Evolutionary conservation across 2,113 vertebrate species (phyloP), one percentile per base, ranked within the genome.

Genomic region (Larimichthys crocea): DNA sequence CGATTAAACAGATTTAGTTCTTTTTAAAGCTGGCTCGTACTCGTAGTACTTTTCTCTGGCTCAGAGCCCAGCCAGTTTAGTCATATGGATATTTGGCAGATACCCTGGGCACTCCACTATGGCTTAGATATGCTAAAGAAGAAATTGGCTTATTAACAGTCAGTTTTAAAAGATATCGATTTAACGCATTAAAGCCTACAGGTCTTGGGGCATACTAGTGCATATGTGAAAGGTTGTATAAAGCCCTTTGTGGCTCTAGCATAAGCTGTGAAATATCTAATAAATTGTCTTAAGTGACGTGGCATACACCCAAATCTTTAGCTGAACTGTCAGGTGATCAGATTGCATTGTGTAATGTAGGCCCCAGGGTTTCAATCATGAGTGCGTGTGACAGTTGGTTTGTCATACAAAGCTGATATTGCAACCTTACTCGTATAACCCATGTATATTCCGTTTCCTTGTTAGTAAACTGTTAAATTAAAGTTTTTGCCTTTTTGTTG

Each of bases 1-100:
- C 8, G 70, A 46, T 82, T 63, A 57, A 71, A 83, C 20, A 24
- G 53, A 52, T 76, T 35, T 26, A 26, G 26, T 81, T 80, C 74
- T 81, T 83, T 86, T 60, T 80, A 68, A 61, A 69, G 78, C 59
- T 67, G 22, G 26, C 26, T 67, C 40, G 53, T 46, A 35, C 20
- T 50, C 83, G 31, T 59, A 60, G 35, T 40, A 65, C 22, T 80
- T 61, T 84, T 35, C 22, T 72, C 52, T 55, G 57, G 53, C 62
- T 31, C 9, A 20, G 7, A 44, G 15, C 46, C 15, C 9, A 42
- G 68, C 7, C 52, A 64, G 15, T n/a, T 55, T 29, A 19, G 35
- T 22, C 6, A 20, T 24, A 11, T 24, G 20, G 8, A 19, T 11
- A 22, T 19, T n/a, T 44, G 35, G 31, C 12, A 24, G 52, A 40